A percentile compares a stretch with the other conserved stretches of the same genome.
Evolutionary conservation across 2,888 invertebrate species (phyloP).

Genomic region (Eupithecia subfuscata): DNA sequence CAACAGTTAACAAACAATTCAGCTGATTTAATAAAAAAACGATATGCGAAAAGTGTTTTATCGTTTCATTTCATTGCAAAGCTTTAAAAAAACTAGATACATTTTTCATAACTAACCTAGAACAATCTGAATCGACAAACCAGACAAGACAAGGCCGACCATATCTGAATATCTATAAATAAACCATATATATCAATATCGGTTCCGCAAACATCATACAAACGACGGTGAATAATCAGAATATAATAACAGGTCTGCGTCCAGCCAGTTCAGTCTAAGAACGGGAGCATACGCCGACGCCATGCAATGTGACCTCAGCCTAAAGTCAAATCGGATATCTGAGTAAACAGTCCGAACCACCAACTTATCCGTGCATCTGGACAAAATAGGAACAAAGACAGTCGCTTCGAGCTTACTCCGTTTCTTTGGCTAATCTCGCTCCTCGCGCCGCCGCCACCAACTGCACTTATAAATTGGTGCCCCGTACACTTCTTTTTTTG

Average conservation of each 20-base stretch:
- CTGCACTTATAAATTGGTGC: conserved; percentile 44
- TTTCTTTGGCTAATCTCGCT: not conserved
- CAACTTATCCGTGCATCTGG: not conserved
- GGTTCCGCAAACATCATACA: conserved; percentile 43
- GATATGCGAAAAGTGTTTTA: not conserved
- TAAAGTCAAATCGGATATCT: conserved; percentile 59
- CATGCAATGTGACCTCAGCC: conserved; percentile 66
- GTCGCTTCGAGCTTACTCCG: not conserved
- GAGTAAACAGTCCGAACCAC: conserved; percentile 39
- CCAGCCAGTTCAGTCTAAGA: conserved; percentile 54
- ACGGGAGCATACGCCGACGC: conserved; percentile 69
- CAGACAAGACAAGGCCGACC: not conserved
- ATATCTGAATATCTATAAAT: not conserved
- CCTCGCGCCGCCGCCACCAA: not conserved
- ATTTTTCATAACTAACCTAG: not conserved
- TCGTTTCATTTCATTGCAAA: not conserved
- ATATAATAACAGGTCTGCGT: conserved; percentile 69
- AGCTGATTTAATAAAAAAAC: not conserved
- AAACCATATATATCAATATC: conserved; percentile 6
- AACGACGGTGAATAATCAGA: conserved; percentile 62
- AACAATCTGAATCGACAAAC: not conserved
- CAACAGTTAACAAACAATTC: not conserved
- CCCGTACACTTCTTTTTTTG: conserved; percentile 39
- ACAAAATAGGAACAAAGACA: not conserved
- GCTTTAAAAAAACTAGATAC: not conserved